phyloP scores from a whole-genome alignment of 2,888 invertebrate genomes.

The Sceliomorpha sp. region DNA sequence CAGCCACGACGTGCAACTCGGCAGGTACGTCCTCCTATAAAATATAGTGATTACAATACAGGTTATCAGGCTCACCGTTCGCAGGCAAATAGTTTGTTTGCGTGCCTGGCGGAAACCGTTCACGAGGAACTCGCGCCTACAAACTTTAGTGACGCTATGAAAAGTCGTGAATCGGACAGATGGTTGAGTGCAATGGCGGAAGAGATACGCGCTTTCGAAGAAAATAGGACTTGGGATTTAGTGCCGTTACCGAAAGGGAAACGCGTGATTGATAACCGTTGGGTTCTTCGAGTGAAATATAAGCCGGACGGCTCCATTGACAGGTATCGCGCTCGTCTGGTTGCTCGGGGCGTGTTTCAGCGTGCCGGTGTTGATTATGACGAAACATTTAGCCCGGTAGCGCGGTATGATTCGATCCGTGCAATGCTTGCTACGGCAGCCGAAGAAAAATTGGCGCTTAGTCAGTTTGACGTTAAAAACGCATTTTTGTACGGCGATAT shows the following conservation, averaged over 20 bases:
- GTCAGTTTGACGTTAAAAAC: no score
- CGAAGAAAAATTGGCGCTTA: no score
- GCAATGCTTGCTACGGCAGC: no score
- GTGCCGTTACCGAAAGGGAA: background rate
- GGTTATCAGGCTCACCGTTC: no score
- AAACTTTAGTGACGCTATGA: no score
- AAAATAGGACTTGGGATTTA: constrained; percentile 26
- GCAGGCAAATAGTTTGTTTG: constrained; percentile 32
- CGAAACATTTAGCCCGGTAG: constrained; percentile 67
- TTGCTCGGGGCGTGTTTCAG: constrained; percentile 61
- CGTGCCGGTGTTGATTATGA: constrained; percentile 61
- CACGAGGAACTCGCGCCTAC: no score
- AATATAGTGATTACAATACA: constrained; percentile 12
- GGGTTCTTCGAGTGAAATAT: constrained; percentile 37
- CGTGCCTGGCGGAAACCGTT: constrained; percentile 27
- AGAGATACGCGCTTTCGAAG: constrained; percentile 39
- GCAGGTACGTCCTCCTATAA: constrained; percentile 9
- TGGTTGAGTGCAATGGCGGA: constrained; percentile 52
- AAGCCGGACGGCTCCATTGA: constrained; percentile 53
- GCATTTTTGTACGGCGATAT: no score
- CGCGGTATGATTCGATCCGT: constrained; percentile 59
- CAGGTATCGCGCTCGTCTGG: constrained; percentile 65
- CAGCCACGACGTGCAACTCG: constrained; percentile 7
- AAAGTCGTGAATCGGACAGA: constrained; percentile 37
- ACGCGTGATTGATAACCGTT: constrained; percentile 8